Percentiles rank a stretch among this genome's conserved stretches.
Conservation (phyloP, 2,888 invertebrate genomes). For the Dexiosoma caninum region DNA sequence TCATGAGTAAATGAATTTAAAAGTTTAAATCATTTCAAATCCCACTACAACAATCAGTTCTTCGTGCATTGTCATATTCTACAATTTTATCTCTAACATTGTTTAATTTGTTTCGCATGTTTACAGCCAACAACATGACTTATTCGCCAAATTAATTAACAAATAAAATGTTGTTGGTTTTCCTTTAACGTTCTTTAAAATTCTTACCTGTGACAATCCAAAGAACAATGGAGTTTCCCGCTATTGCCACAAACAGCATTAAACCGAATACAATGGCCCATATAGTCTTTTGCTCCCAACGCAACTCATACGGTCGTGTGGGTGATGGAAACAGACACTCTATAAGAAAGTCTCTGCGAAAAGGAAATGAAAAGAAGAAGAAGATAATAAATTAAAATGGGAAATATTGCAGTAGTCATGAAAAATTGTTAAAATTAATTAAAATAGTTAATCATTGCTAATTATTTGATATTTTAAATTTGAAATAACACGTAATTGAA, state of each 20-base stretch:
- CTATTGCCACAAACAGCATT: constrained; percentile 88
- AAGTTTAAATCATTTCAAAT: neutral
- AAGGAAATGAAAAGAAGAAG: constrained; percentile 2
- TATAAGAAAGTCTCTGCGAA: constrained; percentile 80
- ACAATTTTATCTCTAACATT: neutral
- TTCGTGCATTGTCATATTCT: neutral
- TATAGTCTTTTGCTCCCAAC: constrained; percentile 83
- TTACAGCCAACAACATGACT: neutral
- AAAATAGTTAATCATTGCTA: neutral
- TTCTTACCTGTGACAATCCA: constrained; percentile 92
- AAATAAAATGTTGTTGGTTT: neutral
- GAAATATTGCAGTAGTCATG: neutral
- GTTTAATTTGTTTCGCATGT: neutral
- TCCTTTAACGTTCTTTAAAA: neutral
- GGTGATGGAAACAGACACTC: constrained; percentile 81
- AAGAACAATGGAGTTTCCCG: constrained; percentile 93
- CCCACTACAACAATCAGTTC: neutral
- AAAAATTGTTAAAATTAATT: neutral
- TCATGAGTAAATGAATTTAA: too few species aligned
- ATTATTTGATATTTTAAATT: too few species aligned
- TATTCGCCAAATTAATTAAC: neutral
- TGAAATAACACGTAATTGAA: too few species aligned
- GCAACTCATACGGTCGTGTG: constrained; percentile 80
- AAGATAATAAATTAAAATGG: neutral
- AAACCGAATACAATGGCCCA: constrained; percentile 87